Evolutionary conservation across 2,113 vertebrate genomes (phyloP).

Genomic region (Peromyscus leucopus): DNA sequence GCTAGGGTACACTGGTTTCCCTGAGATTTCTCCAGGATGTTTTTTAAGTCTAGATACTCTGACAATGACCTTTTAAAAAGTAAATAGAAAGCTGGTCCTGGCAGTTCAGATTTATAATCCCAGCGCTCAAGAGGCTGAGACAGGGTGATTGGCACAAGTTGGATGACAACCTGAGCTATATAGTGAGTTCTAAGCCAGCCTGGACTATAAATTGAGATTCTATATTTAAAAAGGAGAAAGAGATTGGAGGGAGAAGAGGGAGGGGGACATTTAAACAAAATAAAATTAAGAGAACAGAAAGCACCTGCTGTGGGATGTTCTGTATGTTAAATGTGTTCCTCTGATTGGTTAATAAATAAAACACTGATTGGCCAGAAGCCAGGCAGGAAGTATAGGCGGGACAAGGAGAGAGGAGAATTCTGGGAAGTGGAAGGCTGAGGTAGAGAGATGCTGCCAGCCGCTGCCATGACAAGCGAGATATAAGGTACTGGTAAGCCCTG

Average conservation of each 20-base stretch:
- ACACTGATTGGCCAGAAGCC: no score
- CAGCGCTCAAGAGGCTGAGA: background rate
- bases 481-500: no score
- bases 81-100: background rate
- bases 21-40: background rate
- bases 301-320: background rate
- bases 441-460: no score
- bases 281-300: slow-evolving; percentile 7
- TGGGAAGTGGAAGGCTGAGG: no score
- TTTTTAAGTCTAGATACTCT: background rate
- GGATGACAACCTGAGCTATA: background rate
- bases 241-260: background rate
- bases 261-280: background rate
- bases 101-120: no score
- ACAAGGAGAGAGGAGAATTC: no score
- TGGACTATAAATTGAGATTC: background rate
- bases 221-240: no score
- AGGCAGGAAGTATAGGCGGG: no score
- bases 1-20: background rate
- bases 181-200: background rate
- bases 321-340: no score
- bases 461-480: no score
- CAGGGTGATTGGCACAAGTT: background rate
- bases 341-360: no score
- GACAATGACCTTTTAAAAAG: slow-evolving; percentile 31